phyloP scores from a whole-genome alignment of 2,113 vertebrate genomes.

The Nycticryphes semicollaris region DNA sequence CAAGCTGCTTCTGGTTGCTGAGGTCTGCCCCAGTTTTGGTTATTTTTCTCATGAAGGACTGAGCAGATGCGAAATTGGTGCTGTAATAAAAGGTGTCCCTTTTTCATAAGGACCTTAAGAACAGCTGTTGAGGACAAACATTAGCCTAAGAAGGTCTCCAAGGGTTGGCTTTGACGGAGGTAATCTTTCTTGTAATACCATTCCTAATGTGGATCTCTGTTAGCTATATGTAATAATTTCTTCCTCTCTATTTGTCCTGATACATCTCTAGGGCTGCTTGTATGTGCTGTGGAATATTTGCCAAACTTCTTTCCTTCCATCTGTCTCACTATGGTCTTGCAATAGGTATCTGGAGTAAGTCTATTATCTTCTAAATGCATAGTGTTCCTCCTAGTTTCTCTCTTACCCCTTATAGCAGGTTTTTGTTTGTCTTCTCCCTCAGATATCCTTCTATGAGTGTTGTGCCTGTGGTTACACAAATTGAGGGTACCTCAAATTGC shows the following conservation, averaged over 20 bases:
- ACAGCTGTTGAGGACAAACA: slow-evolving; percentile 41
- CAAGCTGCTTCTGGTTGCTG: background rate
- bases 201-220: slow-evolving; percentile 43
- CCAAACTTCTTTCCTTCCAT: background rate
- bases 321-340: background rate
- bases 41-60: background rate
- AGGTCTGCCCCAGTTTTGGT: background rate
- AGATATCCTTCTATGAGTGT: background rate
- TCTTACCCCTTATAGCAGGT: background rate
- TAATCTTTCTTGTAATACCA: slow-evolving; percentile 52
- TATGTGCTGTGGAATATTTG: background rate
- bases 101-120: slow-evolving; percentile 1
- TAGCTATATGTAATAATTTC: slow-evolving; percentile 41
- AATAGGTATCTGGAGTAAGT: background rate
- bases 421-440: background rate
- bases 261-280: slow-evolving; percentile 7
- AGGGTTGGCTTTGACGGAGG: background rate
- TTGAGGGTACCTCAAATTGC: background rate
- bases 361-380: background rate
- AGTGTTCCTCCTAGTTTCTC: background rate
- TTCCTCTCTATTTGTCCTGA: slow-evolving; percentile 39
- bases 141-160: slow-evolving; percentile 31
- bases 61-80: background rate
- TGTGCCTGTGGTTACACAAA: background rate
- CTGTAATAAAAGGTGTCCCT: background rate